Base-by-base conservation (phyloP, 2,888 invertebrate genomes). In the Drymonia ruficornis region DNA sequence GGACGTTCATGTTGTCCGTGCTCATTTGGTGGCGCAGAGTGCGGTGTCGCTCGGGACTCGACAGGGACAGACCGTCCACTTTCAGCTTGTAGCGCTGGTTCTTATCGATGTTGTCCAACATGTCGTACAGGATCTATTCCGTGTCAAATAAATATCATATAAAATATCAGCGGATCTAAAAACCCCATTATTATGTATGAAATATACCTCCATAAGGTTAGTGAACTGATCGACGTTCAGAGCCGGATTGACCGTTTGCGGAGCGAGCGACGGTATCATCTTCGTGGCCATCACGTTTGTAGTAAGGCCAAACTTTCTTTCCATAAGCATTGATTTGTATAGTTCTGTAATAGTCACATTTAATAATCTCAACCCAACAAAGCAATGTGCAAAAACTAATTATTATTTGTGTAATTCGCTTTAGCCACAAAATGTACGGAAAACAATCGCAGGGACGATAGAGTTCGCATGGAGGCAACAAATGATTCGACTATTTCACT, bases 221-320 rank as follows among this genome's bases (percentile, higher is more conserved):
- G 81, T 75, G 64, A 91, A 90, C 63, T 91, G 91, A 29, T 89
- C 86, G 34, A 83, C 71, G 52, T 83, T 89, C 61, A 91, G 65
- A 12, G 77, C 72, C 1, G 98, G 97, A 88, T 98, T 98, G 56
- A 99, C 96, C 1, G 98, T 97, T 83, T 98, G 98, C 18, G 99
- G 99, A 55, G 98, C 95, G 52, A 99, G 93, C 13, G 97, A 95
- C 8, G 99, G 99, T 95, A 99, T 96, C 76, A 98, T 97, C 80
- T 97, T 96, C 12, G 97, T 98, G 8, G 99, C 99, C 96, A 99
- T 97, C 74, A 98, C 93, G 81, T 96, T 97, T 48, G 98, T 96
- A 4, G 97, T 97, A 68, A 99, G 91, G 42, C 98, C 98, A 86
- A 97, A 98, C 80, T 96, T 97, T 86, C 96, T 97, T 87, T 99